Base-by-base conservation (phyloP, 2,888 invertebrate genomes). In the Ormyrus nitidulus region DNA sequence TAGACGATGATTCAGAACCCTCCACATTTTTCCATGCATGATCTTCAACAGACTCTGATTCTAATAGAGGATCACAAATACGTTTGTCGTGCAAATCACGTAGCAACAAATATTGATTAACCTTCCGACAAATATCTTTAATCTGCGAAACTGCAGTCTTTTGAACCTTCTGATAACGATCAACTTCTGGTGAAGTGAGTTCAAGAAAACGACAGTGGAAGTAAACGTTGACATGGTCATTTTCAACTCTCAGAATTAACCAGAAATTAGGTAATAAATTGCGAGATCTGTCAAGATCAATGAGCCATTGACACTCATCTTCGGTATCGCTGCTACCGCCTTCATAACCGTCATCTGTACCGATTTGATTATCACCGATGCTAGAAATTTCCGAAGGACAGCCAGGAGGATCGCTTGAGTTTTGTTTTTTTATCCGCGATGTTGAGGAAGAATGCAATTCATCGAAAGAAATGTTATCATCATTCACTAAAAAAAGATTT, bases 91-190 rank as follows among this genome's bases (percentile, higher is more conserved):
- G 92, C 62, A 96, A 91, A 83, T 93, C 93, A 86, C 94, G 93
- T n/a, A 96, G 90, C 19, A 96, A 90, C 79, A 95, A 90, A 77
- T 93, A 93, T 89, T 95, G 94, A 90, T 95, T 95, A 5, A 95
- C 94, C 82, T 92, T 91, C 81, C 93, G 93, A 85, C 94, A 94
- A 46, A 94, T 91, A 75, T 92, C 91, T 84, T 91, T 92, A 81
- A 95, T 93, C 76, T 92, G 92, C 53, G 91, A 90, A 6, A 93
- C 91, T 5, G 93, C 91, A 75, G 89, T 90, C 82, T 91, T 90
- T 81, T 93, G 92, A 1, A 93, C 91, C 83, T 92, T 91, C 80
- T 91, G 89, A 84, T 93, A 93, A 73, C 90, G 87, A 51, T 91
- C 91, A 13, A 93, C 92, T 85, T 92, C 92, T 13, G 91, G 89